A percentile compares a stretch with the other conserved stretches of the same genome.
Conservation (phyloP, 1,140 invertebrate species). For the Drosophila pallidifrons region DNA sequence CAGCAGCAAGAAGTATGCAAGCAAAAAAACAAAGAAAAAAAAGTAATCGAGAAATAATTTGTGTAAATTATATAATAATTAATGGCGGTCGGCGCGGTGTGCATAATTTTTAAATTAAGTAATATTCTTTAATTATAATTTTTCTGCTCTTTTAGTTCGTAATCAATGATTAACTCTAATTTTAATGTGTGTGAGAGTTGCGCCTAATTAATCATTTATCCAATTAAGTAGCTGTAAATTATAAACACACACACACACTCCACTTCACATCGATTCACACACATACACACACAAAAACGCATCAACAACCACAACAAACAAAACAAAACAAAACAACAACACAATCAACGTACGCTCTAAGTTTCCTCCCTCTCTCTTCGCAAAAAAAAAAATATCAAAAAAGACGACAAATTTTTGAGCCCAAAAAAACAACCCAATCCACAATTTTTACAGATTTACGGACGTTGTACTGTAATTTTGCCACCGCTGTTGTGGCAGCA, state of each 20-base stretch:
- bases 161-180: slow-evolving; percentile 43
- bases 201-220: slow-evolving; percentile 47
- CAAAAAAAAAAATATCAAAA: slow-evolving; percentile 9
- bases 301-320: slow-evolving; percentile 3
- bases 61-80: slow-evolving; percentile 25
- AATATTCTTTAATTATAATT: slow-evolving; percentile 34
- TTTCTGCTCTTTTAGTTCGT: slow-evolving; percentile 27
- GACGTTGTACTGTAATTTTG: slow-evolving; percentile 84
- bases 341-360: slow-evolving; percentile 11
- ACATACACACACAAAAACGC: slow-evolving; percentile 11
- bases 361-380: background rate
- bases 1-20: background rate
- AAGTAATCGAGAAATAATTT: background rate
- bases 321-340: background rate
- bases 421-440: slow-evolving; percentile 68
- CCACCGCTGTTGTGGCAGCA: slow-evolving; percentile 80
- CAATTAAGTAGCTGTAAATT: slow-evolving; percentile 49
- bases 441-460: slow-evolving; percentile 85
- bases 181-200: slow-evolving; percentile 50
- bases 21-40: background rate
- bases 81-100: slow-evolving; percentile 56
- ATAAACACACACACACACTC: slow-evolving; percentile 12
- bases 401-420: slow-evolving; percentile 63
- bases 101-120: slow-evolving; percentile 37
- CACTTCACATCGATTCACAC: background rate